Base-by-base conservation (phyloP, 2,888 invertebrate genomes). In the Papilio elwesi region DNA sequence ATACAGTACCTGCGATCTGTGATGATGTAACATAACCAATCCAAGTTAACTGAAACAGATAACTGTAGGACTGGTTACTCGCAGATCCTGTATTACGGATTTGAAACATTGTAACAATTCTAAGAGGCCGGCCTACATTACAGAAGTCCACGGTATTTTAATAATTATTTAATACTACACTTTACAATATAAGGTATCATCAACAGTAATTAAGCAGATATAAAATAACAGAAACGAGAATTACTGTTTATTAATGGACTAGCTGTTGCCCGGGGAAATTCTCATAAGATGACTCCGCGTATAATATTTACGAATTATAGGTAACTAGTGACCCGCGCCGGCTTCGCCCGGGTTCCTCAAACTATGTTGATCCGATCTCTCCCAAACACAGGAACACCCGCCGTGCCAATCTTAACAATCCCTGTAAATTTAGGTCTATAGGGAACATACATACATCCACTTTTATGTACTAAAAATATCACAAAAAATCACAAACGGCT, bases 91-190 rank as follows among this genome's bases (percentile, higher is more conserved):
- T 52, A 55, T 57, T 59, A 66, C 36, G 38, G 51, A 65, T 48
- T 52, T 38, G 43, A 73, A 47, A 73, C 69, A 57, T 69, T 69
- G 73, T 73, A 73, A 47, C 36, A 52, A 69, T 69, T 59, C 43
- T 43, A 59, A 52, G 52, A 64, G 16, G 26, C 16, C 43, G 43
- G 43, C 6, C 43, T 36, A 26, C 16, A 26, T 10, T 43, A 64
- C 53, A 52, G 55, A 63, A 57, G 66, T 66, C 16, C 52, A n/a
- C 65, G 63, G 36, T 55, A 64, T 57, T 65, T 69, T 65, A 70
- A 9, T 43, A 43, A 43, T 9, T 43, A 26, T 26, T 26, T 26
- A 26, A 26, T 26, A 63, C 59, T 65, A 49, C n/a, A 62, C 7
- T 62, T 38, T 55, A 48, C 16, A 66, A 16, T 12, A 52, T 62